Evolutionary conservation across 2,113 vertebrate species (phyloP), one percentile per base, ranked within the genome.

Genomic region (Ochotona princeps): DNA sequence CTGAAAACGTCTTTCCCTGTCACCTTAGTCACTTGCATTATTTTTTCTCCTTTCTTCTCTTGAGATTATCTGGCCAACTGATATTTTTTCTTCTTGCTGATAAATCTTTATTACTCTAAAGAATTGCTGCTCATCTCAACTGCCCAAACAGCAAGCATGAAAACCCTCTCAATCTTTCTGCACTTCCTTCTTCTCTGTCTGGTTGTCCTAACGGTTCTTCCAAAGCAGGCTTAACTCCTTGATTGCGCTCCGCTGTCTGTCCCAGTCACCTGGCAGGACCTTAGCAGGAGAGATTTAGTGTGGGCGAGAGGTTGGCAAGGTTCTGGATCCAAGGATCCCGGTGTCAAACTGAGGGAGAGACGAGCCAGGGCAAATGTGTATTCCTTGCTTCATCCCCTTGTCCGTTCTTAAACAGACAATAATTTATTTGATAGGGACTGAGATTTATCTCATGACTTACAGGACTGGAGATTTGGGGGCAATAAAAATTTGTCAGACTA

Each of bases 401-500:
- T 78, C 67, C 57, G 0, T 87, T 87, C 93, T 96, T 96, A 96
- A 96, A 83, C 81, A 95, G 96, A 95, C 92, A 88, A 88, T 95
- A 96, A 96, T 97, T 95, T 96, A 96, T 96, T 96, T 94, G 94
- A 93, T 93, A 78, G 63, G 85, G 61, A 67, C 70, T 5, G 44
- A 92, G 89, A 94, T 96, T 96, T 96, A 97, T 96, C 94, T 95
- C 95, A 80, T 90, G 95, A 92, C 92, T 96, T 95, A 90, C 60
- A 90, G 89, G 84, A 95, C 94, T 96, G 75, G 95, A 97, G 93
- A 96, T 96, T 92, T 94, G 21, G 92, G 92, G 89, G 92, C 91
- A 95, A 96, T 97, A 97, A 96, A 96, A 89, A 96, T 97, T 94
- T 94, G 89, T 97, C 96, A 97, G 94, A n/a, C 93, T 96, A 94